Conservation (phyloP, 2,888 invertebrate species). For the Acleris literana region DNA sequence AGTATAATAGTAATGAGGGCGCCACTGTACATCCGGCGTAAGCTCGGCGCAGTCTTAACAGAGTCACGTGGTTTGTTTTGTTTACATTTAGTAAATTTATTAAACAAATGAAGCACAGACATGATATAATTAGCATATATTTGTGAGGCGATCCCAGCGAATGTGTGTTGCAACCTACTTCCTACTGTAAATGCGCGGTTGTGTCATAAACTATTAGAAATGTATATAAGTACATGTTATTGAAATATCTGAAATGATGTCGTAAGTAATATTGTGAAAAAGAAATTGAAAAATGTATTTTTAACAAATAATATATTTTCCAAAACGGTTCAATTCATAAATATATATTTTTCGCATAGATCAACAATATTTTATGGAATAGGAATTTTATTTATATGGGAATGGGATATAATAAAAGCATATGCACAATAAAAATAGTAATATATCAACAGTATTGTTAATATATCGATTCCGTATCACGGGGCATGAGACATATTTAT, state of each 20-base stretch:
- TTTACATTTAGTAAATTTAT: no score
- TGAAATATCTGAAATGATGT: conserved; percentile 16
- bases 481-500: conserved; percentile 39
- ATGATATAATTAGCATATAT: no score
- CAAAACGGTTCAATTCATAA: conserved; percentile 49
- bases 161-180: no score
- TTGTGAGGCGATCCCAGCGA: no score
- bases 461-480: conserved; percentile 20
- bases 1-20: no score
- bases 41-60: no score
- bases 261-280: not conserved
- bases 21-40: no score
- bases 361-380: conserved; percentile 23
- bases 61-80: no score
- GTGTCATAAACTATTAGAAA: conserved; percentile 12
- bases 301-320: conserved; percentile 45
- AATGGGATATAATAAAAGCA: conserved; percentile 3
- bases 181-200: conserved; percentile 7
- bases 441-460: conserved; percentile 37
- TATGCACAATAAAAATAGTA: conserved; percentile 31
- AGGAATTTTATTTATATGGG: conserved; percentile 1
- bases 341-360: conserved; percentile 32
- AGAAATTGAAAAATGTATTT: conserved; percentile 40
- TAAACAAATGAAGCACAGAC: no score
- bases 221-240: conserved; percentile 7